Evolutionary conservation across 2,113 vertebrate genomes (phyloP), one percentile per base, ranked within the genome.

Genomic region (Ceyx cyanopectus): DNA sequence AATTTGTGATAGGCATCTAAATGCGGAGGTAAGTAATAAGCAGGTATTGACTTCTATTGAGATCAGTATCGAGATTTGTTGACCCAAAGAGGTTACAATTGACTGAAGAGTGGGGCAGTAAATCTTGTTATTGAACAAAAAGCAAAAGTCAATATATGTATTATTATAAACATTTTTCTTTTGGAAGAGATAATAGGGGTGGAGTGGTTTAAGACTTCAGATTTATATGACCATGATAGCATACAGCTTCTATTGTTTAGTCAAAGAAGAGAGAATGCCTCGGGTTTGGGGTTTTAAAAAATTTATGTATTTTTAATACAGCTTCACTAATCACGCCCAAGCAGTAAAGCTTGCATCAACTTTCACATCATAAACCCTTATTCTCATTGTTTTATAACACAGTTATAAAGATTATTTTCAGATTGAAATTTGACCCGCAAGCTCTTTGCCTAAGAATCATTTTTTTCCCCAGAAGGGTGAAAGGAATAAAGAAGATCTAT

Each of bases 151-250:
- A 97, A 98, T 98, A 96, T 96, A 95, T 90, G 94, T 97, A 97
- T 97, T 98, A 98, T 98, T 98, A 98, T 97, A 97, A 98, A 92
- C 96, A 97, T 97, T 97, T 98, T 97, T 98, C 96, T 97, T 97
- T 97, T 94, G 92, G 81, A 89, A 69, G 89, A 93, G 87, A 97
- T 97, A 92, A 96, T 96, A 95, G 73, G 94, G 96, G 96, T 63
- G 89, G 93, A 94, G 95, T 93, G 79, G 89, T 96, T 97, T 96
- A 95, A 96, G 76, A 73, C 29, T 77, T 90, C 54, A 96, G 84
- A 94, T 94, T 83, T 88, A 91, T 81, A 90, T 54, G 37, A 18
- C 37, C 46, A 27, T 61, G 57, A 82, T 65, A 89, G 27, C 48
- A 18, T 60, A 46, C 43, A 86, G 79, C 74, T 96, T 93, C 80